Evolutionary conservation across 2,888 invertebrate genomes (phyloP).

Genomic region (Chaitophorus viminalis): DNA sequence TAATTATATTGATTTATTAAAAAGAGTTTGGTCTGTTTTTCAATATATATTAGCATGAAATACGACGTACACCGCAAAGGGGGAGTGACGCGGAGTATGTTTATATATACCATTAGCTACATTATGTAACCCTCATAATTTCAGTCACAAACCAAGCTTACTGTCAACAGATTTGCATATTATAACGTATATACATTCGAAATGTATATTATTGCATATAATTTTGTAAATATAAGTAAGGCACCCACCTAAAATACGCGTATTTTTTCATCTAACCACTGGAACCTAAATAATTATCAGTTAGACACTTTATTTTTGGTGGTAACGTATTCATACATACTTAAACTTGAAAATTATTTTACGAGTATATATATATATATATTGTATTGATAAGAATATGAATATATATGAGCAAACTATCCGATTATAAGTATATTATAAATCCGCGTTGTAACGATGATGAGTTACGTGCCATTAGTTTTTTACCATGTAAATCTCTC

Average conservation of each 20-base stretch:
- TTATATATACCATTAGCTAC: slow-evolving; percentile 2
- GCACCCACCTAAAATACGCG: background rate
- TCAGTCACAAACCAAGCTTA: slow-evolving; percentile 24
- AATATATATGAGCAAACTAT: too few relatives aligned
- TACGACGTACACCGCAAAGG: background rate
- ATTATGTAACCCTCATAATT: slow-evolving; percentile 44
- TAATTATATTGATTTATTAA: slow-evolving; percentile 24
- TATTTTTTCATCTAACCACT: background rate
- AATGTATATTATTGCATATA: slow-evolving; percentile 21
- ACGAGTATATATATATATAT: background rate
- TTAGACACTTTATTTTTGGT: background rate
- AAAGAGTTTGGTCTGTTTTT: slow-evolving; percentile 3
- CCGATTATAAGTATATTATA: too few relatives aligned
- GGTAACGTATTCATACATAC: too few relatives aligned
- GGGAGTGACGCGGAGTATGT: background rate
- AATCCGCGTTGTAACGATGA: background rate
- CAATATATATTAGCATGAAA: background rate
- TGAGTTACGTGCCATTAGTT: background rate
- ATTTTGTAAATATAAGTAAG: background rate
- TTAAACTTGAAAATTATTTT: background rate
- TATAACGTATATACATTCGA: background rate
- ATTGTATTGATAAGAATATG: too few relatives aligned
- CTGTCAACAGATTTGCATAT: slow-evolving; percentile 17
- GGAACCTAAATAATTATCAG: background rate
- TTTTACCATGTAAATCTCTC: background rate